Base-by-base conservation (phyloP, 2,113 vertebrate species). In the Microcebus griseorufus region DNA sequence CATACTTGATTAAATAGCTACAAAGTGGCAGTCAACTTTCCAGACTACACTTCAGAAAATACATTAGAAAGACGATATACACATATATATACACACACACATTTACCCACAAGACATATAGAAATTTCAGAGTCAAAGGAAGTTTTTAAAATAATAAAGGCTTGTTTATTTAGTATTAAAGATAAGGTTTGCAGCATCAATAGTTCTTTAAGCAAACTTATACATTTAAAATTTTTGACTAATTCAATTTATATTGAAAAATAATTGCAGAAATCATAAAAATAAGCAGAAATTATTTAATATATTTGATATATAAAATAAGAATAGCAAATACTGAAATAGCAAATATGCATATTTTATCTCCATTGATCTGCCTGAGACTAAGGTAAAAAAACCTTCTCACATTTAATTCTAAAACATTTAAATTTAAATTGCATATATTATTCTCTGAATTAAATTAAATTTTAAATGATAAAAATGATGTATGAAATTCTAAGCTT, bases 1-100 rank as follows among this genome's bases (percentile, higher is more conserved):
- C 80, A 97, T 53, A 96, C 60, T 96, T 97, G 48, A 97, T 85
- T 94, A 93, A 97, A 95, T 34, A 88, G 58, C 93, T 95, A 98
- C 83, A 92, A 94, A 95, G 34, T 81, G n/a, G 92, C 89, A 91
- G 69, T 85, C 58, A 94, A 73, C 42, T 86, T 89, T 96, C 25
- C 62, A 97, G 58, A 95, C 34, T 80, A 91, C 32, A 80, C 90
- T 87, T 89, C 48, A 97, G 79, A 95, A 93, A 95, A 93, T 70
- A 94, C 64, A 94, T 89, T 83, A 91, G 65, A 70, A 94, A 89
- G 22, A 88, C 67, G 27, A 85, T 16, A 88, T 10, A 88, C 73
- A 90, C 2, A 76, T 3, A 90, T 10, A 76, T 17, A 90, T 10
- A 92, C 76, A 91, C 67, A 92, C 64, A 93, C 72, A 93, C 82